Evolutionary conservation across 2,797 vertebrate genomes (phyloP), one percentile per base, ranked within the genome.

Genomic region (Lagorchestes hirsutus): DNA sequence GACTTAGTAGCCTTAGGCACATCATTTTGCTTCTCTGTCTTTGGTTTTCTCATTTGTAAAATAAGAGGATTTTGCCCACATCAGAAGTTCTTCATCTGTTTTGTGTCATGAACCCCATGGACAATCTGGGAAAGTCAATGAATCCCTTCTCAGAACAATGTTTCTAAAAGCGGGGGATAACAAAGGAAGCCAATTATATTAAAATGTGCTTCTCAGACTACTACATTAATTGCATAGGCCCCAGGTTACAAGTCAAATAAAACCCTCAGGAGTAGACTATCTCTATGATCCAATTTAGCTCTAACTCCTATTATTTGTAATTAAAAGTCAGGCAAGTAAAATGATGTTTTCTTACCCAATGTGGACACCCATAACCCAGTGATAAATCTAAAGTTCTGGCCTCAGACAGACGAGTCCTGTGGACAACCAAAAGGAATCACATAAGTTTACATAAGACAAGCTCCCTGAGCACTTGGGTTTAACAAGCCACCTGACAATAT

Each of bases 401-500:
- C 40, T 28, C 40, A 87, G 46, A 87, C 40, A 87, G 74, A 87
- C 27, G 24, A 87, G 9, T 1, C 24, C 67, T 74, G 67, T 74
- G n/a, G 12, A 27, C 54, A 82, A 11, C 12, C 67, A 34, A 57
- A 22, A 90, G 62, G 3, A 67, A 95, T 57, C 34, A 40, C 54
- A 93, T 52, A 31, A 95, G n/a, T 40, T 34, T 92, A 56, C 55
- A 90, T 94, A 90, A 46, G 56, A 50, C 92, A 56, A 54, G 40
- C 34, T 94, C 74, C 34, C 59, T 27, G 54, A 91, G 10, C 40
- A 92, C 57, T 94, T 34, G 31, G 8, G 28, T 62, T 95, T 55
- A 94, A 90, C 34, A 94, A 46, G 46, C 90, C 95, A 59, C 91
- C 93, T 55, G 14, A 46, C 40, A 95, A 54, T 1, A 0, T 0